Evolutionary conservation across 2,888 invertebrate species (phyloP), one percentile per base, ranked within the genome.

Genomic region (Tetranychus truncatus): DNA sequence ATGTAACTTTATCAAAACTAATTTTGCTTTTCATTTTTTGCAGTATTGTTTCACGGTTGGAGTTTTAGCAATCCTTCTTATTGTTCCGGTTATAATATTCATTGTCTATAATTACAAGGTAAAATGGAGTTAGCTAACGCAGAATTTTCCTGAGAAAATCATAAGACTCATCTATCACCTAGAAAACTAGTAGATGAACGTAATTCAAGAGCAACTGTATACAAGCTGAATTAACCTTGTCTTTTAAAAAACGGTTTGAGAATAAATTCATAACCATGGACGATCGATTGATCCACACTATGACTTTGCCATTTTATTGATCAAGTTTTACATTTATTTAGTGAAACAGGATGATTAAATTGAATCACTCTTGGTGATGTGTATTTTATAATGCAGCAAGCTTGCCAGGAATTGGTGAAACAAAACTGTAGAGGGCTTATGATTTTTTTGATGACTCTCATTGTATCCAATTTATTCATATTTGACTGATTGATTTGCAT

Each of bases 31-130:
- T 34, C 34, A 11, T 20, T 69, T 11, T 11, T 21, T 69, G 11
- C 69, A 69, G 69, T 69, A 69, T 24, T 69, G 69, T 24, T 24
- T 69, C 11, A 69, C 34, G 20, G 69, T 69, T 21, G 69, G 69
- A 18, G 21, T 24, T 69, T 69, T 69, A 20, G 69, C 69, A 11
- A 20, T 69, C 24, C 69, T 69, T 21, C 11, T 24, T 4, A 11
- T 69, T 20, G 21, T 24, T 9, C 69, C 69, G 34, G 34, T 69
- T 20, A 69, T 69, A 18, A 69, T 69, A 24, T 24, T 69, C 21
- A 24, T 69, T 11, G 11, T 24, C 7, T 69, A 69, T 21, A 20
- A 24, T 9, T 11, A 20, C 20, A 24, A 69, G 69, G 69, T 69
- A 69, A 69, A 21, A 69, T 21, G 1, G 6, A 34, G 34, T 34